A percentile compares a stretch with the other conserved stretches of the same genome.
These are phyloP conservation scores for Apteryx mantelli DNA, from an alignment of 2,113 vertebrate genomes.

Conservation along the genomic window DNA sequence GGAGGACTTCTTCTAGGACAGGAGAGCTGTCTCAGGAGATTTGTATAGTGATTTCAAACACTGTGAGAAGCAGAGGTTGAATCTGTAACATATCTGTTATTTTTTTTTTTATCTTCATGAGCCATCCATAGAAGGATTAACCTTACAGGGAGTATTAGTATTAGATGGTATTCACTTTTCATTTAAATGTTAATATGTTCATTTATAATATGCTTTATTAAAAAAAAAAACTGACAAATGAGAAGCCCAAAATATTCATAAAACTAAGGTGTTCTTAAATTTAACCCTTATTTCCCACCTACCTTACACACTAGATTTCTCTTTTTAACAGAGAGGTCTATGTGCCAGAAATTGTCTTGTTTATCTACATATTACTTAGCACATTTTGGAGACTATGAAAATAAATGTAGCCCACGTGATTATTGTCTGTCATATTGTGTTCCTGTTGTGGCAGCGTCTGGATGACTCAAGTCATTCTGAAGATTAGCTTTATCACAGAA, in stretches of 20 bases:
- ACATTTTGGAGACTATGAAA: background rate
- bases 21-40: background rate
- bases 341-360: background rate
- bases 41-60: background rate
- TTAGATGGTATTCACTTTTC: background rate
- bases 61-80: background rate
- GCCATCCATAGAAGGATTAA: background rate
- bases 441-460: slow-evolving; percentile 10
- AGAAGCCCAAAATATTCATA: background rate
- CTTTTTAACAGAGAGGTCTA: background rate
- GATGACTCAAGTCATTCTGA: background rate
- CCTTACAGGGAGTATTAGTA: background rate
- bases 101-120: background rate
- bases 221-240: background rate
- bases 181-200: background rate
- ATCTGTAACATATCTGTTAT: background rate
- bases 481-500: slow-evolving; percentile 15
- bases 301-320: background rate
- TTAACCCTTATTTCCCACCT: background rate
- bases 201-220: background rate
- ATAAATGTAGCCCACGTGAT: background rate
- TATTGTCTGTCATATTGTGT: background rate
- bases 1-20: background rate
- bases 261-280: background rate
- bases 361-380: background rate